Conservation (phyloP, 2,113 vertebrate species). For the Speoplatyrhinus poulsoni region DNA sequence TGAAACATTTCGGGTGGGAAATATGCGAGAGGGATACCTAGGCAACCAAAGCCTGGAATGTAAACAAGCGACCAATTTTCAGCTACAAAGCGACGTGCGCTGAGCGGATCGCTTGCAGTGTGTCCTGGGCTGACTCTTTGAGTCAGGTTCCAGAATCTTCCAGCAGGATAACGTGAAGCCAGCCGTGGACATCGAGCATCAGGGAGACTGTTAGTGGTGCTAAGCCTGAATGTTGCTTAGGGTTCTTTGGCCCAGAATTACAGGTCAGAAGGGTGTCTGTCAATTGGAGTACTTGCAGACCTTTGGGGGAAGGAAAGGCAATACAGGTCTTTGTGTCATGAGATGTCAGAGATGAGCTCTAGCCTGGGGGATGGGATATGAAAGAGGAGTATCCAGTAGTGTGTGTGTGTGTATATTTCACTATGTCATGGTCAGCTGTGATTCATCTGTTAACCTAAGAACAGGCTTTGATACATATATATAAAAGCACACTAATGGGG, state of each 20-base stretch:
- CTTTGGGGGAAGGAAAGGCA: conserved; percentile 18
- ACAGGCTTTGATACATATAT: conserved; percentile 36
- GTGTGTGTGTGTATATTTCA: conserved; percentile 37
- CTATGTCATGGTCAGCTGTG: conserved; percentile 46
- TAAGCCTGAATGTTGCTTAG: not conserved
- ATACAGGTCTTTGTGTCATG: conserved; percentile 31
- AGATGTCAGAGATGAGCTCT: conserved; percentile 56
- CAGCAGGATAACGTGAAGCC: conserved; percentile 9
- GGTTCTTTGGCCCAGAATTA: not conserved
- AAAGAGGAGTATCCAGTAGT: conserved; percentile 31
- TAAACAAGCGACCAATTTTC: no score
- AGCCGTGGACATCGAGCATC: conserved; percentile 13
- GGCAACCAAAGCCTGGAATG: no score
- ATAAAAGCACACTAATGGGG: not conserved
- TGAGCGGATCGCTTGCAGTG: not conserved
- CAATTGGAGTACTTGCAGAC: conserved; percentile 38
- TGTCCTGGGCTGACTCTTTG: conserved; percentile 14
- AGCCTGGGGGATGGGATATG: conserved; percentile 35
- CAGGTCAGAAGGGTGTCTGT: conserved; percentile 28
- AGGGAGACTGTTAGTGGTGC: not conserved
- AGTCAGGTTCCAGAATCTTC: not conserved
- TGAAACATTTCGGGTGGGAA: no score
- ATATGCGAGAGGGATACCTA: no score
- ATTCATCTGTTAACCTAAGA: conserved; percentile 59
- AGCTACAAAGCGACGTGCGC: no score